Evolutionary conservation across 2,888 invertebrate species (phyloP), one percentile per base, ranked within the genome.

Genomic region (Suillia variegata): DNA sequence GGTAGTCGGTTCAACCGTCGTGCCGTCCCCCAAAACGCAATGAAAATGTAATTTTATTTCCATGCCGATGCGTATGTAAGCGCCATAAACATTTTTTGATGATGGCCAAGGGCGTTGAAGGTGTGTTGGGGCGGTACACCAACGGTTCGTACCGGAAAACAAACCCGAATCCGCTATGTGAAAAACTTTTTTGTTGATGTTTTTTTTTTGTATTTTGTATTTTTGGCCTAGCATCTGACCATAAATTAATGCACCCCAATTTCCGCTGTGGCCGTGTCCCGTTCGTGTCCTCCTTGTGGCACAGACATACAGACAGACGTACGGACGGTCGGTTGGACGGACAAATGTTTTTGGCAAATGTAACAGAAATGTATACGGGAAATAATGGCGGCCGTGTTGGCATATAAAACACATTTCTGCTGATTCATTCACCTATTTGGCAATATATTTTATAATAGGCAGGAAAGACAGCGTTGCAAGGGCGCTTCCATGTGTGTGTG

Each of bases 391-490:
- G 38, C 53, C 5, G 20, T 8, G 20, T 55, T 55, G 50, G 56
- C 56, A 56, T 50, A 56, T 45, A 56, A 50, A 56, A 50, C 56
- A 56, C 50, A 54, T 31, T 61, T 61, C 33, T 58, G 63, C 61
- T 62, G 62, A 63, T 63, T 66, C 62, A 66, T 61, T 62, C 61
- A 64, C 66, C 64, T 64, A 65, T 64, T 66, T 64, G 62, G 62
- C 58, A 58, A 62, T 55, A 55, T 48, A 55, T 61, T 51, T 54
- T 55, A 15, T 24, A 8, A 34, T n/a, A n/a, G n/a, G n/a, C n/a
- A n/a, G n/a, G n/a, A n/a, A n/a, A n/a, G n/a, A n/a, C n/a, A n/a
- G n/a, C n/a, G n/a, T n/a, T n/a, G n/a, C n/a, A n/a, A n/a, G n/a
- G n/a, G n/a, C n/a, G n/a, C n/a, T n/a, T n/a, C n/a, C n/a, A n/a